A percentile compares a stretch with the other conserved stretches of the same genome.
Conservation (phyloP, 2,888 invertebrate genomes). For the Drosophila lutescens region DNA sequence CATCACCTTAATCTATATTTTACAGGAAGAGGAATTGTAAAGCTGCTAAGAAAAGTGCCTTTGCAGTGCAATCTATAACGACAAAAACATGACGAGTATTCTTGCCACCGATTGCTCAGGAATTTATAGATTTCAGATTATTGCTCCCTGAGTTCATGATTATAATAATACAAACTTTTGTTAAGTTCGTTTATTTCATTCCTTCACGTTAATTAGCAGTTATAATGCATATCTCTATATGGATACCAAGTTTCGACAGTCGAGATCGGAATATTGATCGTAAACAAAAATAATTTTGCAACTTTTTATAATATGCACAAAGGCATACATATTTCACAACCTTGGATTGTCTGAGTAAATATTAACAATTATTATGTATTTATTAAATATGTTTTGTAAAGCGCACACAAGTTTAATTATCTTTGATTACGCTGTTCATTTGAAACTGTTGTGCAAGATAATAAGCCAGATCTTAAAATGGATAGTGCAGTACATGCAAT, state of each 20-base stretch:
- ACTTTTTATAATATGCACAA: not conserved
- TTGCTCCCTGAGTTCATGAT: not conserved
- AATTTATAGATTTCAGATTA: slow-evolving; percentile 19
- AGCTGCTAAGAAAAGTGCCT: not conserved
- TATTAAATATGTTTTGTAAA: not conserved
- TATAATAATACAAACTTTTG: slow-evolving; percentile 8
- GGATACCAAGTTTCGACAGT: not conserved
- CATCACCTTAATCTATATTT: slow-evolving; percentile 1
- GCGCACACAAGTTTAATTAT: not conserved
- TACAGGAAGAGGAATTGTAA: slow-evolving; percentile 3
- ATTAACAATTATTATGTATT: slow-evolving; percentile 1
- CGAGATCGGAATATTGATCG: slow-evolving; percentile 10
- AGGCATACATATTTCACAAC: not conserved
- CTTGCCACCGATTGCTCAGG: not conserved
- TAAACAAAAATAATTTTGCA: not conserved
- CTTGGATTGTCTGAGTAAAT: not conserved
- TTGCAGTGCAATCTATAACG: no score
- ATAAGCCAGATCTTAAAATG: not conserved
- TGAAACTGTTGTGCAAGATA: not conserved
- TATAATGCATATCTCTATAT: slow-evolving; percentile 1
- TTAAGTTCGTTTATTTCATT: not conserved
- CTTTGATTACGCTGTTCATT: not conserved
- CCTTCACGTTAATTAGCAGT: slow-evolving; percentile 6
- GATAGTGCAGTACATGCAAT: not conserved
- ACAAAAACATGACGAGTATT: not conserved